These are phyloP conservation scores for Morpho achilles DNA, from an alignment of 2,888 invertebrate species.

Conservation along the genomic window DNA sequence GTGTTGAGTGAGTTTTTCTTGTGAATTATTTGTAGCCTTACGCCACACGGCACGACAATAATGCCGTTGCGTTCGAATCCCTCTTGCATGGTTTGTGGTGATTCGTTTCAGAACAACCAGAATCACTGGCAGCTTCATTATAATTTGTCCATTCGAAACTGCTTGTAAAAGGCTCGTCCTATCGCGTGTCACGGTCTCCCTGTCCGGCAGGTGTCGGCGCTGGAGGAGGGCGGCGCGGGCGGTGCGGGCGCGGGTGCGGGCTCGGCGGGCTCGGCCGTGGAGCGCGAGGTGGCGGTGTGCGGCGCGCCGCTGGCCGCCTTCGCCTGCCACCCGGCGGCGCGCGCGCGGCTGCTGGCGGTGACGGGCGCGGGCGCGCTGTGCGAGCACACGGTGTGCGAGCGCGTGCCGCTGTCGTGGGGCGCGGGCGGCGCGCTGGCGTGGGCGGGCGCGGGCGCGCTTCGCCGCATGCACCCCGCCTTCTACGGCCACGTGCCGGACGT, in stretches of 20 bases:
- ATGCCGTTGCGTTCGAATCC: too few species aligned
- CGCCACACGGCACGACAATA: too few species aligned
- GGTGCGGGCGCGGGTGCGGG: slow-evolving; percentile 40
- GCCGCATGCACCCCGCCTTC: slow-evolving; percentile 49
- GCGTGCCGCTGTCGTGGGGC: slow-evolving; percentile 91
- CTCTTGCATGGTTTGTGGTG: too few species aligned
- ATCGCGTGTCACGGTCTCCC: background rate
- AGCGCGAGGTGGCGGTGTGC: slow-evolving; percentile 54
- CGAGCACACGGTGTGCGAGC: slow-evolving; percentile 89
- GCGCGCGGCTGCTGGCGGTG: slow-evolving; percentile 86
- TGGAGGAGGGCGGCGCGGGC: slow-evolving; percentile 47
- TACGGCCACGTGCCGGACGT: slow-evolving; percentile 83
- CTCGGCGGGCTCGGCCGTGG: slow-evolving; percentile 45
- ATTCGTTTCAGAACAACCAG: too few species aligned
- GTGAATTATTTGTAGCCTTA: too few species aligned
- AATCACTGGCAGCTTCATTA: too few species aligned
- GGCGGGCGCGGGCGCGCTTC: slow-evolving; percentile 82
- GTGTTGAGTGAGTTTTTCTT: too few species aligned
- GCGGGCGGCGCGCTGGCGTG: slow-evolving; percentile 83
- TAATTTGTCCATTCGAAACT: too few species aligned
- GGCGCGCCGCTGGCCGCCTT: slow-evolving; percentile 82
- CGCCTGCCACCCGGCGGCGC: slow-evolving; percentile 92
- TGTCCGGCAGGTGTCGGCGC: slow-evolving; percentile 26
- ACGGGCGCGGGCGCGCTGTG: slow-evolving; percentile 80
- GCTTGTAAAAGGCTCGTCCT: too few species aligned